phyloP scores from a whole-genome alignment of 1,140 invertebrate species.

The Probaryconus sp. region DNA sequence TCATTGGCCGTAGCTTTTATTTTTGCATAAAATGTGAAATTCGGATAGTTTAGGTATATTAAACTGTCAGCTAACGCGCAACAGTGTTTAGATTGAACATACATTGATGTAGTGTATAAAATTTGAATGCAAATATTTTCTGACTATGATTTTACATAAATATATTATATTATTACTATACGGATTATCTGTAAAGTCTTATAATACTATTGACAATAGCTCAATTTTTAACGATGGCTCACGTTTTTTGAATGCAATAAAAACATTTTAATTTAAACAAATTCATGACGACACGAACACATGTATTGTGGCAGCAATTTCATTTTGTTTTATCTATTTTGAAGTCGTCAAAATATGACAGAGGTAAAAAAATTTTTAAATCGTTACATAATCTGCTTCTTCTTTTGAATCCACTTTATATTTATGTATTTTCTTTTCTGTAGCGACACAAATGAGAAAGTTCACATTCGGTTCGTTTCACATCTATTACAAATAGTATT shows the following conservation, averaged over 20 bases:
- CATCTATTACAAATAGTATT: too few relatives aligned
- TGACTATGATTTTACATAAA: background rate
- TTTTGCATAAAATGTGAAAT: constrained; percentile 1
- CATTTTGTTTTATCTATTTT: constrained; percentile 20
- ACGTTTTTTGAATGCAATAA: too few relatives aligned
- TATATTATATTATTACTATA: background rate
- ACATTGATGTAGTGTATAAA: background rate
- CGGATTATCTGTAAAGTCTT: background rate
- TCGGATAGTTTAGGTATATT: background rate
- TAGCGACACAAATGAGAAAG: constrained; percentile 14
- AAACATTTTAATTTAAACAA: too few relatives aligned
- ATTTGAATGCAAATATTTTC: background rate
- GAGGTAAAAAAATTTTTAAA: constrained; percentile 23
- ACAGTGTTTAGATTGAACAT: background rate
- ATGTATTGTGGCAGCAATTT: constrained; percentile 10
- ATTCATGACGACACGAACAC: too few relatives aligned
- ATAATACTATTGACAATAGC: background rate
- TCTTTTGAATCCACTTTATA: background rate
- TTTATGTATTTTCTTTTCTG: constrained; percentile 31
- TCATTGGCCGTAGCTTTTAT: background rate
- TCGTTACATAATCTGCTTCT: constrained; percentile 19
- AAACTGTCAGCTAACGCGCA: background rate
- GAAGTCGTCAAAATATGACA: constrained; percentile 36
- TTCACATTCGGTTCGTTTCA: constrained; percentile 4
- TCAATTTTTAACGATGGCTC: too few relatives aligned